phyloP scores from a whole-genome alignment of 2,888 invertebrate genomes.

The Nephrotoma appendiculata region DNA sequence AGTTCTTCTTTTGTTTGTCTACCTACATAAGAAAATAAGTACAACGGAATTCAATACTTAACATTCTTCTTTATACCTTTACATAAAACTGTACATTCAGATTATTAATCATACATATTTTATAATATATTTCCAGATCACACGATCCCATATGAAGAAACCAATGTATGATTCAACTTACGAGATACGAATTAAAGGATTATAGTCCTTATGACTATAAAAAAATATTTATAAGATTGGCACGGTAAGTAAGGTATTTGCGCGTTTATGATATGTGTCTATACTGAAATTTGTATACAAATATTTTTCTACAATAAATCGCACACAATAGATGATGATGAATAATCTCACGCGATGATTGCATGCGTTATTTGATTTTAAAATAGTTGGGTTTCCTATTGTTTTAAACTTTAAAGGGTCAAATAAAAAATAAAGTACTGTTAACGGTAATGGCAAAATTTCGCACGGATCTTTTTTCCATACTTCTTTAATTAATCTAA shows the following conservation, averaged over 20 bases:
- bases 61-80: background rate
- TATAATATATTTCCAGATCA: background rate
- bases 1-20: background rate
- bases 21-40: background rate
- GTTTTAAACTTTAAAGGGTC: background rate
- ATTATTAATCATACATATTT: background rate
- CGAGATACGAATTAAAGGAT: background rate
- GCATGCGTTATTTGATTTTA: background rate
- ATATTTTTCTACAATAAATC: background rate
- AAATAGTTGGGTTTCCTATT: background rate
- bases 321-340: background rate
- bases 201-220: background rate
- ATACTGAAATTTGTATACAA: background rate
- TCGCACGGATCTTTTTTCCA: background rate
- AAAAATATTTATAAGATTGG: background rate
- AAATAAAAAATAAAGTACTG: background rate
- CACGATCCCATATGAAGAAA: background rate
- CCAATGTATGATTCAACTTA: background rate
- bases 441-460: background rate
- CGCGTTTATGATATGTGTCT: background rate
- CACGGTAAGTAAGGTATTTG: background rate
- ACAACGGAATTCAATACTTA: background rate
- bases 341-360: background rate
- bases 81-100: background rate
- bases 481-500: background rate